Evolutionary conservation across 2,113 vertebrate species (phyloP), one percentile per base, ranked within the genome.

Genomic region (Corvus cornix): DNA sequence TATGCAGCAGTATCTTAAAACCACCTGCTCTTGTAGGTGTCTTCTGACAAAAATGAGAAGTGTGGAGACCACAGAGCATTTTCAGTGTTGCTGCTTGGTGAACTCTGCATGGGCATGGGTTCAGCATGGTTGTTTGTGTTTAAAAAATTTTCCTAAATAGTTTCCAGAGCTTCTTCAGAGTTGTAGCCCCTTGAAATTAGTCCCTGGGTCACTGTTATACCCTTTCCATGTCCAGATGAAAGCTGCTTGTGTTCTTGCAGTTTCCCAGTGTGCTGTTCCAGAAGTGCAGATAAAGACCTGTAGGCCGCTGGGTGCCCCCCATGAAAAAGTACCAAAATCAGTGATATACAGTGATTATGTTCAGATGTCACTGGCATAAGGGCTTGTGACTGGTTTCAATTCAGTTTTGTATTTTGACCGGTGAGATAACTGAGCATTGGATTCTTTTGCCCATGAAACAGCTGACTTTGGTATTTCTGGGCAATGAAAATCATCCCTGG

Each of bases 221-320:
- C 16, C 15, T 49, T 70, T 64, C 31, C 4, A 2, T 67, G 26
- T 76, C 58, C 51, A 44, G 22, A 23, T 80, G 28, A 83, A 87
- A 74, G 27, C 39, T 67, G 21, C 31, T 39, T 0, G 0, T 31
- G 9, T 43, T 86, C 55, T 14, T 78, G 10, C 10, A 15, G 8
- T 67, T 87, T 52, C 30, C 49, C 43, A 22, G 13, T 26, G 10
- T 48, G 19, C 58, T 84, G 4, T 56, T 84, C 49, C 41, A 56
- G 33, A 21, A 73, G 23, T 49, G 30, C 59, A 73, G 39, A 23
- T 72, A 17, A 60, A 52, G 24, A 48, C 30, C 7, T 37, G 2
- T 6, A 69, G 22, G 28, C 41, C 15, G 2, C 3, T 0, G 0
- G 33, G 11, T 79, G n/a, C 10, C 31, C 8, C 7, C 5, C 19